A percentile compares a stretch with the other conserved stretches of the same genome.
Evolutionary conservation across 2,797 vertebrate species (phyloP).

Genomic region (Chaunax sp.): DNA sequence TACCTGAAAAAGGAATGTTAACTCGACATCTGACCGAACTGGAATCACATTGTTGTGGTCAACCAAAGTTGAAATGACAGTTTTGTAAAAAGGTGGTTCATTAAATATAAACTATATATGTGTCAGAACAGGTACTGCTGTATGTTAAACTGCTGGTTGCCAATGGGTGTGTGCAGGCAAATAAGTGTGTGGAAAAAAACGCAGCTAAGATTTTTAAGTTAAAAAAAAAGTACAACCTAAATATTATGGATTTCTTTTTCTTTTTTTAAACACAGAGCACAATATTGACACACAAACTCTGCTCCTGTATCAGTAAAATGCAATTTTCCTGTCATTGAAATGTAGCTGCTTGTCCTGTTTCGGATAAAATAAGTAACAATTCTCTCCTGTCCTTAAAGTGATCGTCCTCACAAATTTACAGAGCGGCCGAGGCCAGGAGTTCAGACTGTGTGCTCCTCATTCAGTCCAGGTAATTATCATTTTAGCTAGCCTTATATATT

Average conservation of each 20-base stretch:
- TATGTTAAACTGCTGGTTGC: not conserved
- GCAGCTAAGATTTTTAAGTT: not conserved
- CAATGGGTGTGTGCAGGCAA: not conserved
- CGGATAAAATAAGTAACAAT: slow-evolving; percentile 8
- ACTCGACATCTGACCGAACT: not conserved
- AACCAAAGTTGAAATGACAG: slow-evolving; percentile 11
- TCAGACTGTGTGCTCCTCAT: slow-evolving; percentile 97
- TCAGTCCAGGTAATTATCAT: slow-evolving; percentile 90
- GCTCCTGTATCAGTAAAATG: too few species aligned
- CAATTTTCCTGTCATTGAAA: not conserved
- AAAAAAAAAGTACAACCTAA: too few species aligned
- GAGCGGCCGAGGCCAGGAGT: slow-evolving; percentile 94
- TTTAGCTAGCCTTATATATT: not conserved
- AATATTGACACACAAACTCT: too few species aligned
- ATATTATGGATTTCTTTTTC: too few species aligned
- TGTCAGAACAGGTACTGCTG: not conserved
- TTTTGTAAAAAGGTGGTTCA: not conserved
- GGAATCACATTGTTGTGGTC: not conserved
- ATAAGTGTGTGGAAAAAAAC: not conserved
- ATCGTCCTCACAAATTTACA: slow-evolving; percentile 94
- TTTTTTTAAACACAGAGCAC: too few species aligned
- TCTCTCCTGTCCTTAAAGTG: slow-evolving; percentile 78
- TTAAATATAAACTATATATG: not conserved
- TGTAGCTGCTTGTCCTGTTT: not conserved
- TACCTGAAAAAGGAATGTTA: slow-evolving; percentile 7